Evolutionary conservation across 1,140 invertebrate species (phyloP).

Genomic region (Pogonus chalceus): DNA sequence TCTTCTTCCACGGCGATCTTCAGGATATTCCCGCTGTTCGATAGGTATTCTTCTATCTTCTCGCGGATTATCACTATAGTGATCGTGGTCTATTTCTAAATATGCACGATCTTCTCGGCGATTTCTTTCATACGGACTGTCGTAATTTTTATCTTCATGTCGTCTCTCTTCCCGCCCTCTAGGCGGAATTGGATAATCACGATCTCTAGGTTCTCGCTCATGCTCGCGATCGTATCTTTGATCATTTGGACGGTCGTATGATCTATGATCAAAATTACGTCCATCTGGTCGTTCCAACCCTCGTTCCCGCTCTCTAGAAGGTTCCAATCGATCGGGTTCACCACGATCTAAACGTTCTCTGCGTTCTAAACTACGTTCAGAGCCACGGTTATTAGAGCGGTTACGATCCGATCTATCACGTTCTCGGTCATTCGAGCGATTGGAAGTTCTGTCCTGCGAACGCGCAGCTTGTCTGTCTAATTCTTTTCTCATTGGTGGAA

Average conservation of each 20-base stretch:
- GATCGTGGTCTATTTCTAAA: constrained; percentile 25
- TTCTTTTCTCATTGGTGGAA: constrained; percentile 22
- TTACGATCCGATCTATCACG: not conserved
- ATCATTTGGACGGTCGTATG: constrained; percentile 12
- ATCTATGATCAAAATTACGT: constrained; percentile 16
- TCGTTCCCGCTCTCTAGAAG: constrained; percentile 18
- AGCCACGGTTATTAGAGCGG: not conserved
- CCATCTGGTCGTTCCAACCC: constrained; percentile 17
- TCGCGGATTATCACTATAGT: constrained; percentile 24
- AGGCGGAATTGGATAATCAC: constrained; percentile 15
- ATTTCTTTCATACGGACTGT: constrained; percentile 28
- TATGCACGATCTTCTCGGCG: constrained; percentile 28
- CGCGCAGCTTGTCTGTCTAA: constrained; percentile 12
- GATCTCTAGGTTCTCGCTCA: constrained; percentile 19
- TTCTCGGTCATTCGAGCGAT: not conserved
- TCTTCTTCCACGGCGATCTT: constrained; percentile 23
- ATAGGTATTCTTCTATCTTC: constrained; percentile 25
- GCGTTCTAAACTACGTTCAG: constrained; percentile 20
- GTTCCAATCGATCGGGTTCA: constrained; percentile 17
- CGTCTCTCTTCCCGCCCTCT: constrained; percentile 20
- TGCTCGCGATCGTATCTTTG: constrained; percentile 21
- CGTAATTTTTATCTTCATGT: constrained; percentile 29
- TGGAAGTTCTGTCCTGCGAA: constrained; percentile 9
- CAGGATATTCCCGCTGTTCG: constrained; percentile 24
- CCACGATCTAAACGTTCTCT: constrained; percentile 18